Evolutionary conservation across 2,888 invertebrate genomes (phyloP).

Genomic region (Emmelina monodactyla): DNA sequence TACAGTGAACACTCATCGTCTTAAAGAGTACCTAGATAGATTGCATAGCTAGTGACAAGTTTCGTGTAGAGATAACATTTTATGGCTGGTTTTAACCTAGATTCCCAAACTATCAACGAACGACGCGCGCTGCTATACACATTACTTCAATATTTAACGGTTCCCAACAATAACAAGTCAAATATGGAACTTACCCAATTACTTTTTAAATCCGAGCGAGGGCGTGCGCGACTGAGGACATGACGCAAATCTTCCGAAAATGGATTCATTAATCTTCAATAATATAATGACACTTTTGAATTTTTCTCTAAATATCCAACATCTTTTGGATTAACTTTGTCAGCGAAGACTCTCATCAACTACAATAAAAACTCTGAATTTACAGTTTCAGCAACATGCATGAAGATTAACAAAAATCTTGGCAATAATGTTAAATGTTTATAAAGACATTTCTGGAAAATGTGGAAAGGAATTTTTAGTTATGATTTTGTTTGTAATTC

Average conservation of each 20-base stretch:
- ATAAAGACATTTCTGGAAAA: not conserved
- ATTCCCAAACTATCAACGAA: slow-evolving; percentile 23
- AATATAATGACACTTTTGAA: too few relatives aligned
- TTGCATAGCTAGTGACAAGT: slow-evolving; percentile 18
- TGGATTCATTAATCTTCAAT: too few relatives aligned
- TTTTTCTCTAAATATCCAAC: not conserved
- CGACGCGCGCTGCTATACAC: too few relatives aligned
- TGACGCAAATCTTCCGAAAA: too few relatives aligned
- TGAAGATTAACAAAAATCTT: not conserved
- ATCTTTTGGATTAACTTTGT: not conserved
- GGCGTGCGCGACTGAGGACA: too few relatives aligned
- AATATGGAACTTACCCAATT: too few relatives aligned
- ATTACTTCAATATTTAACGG: too few relatives aligned
- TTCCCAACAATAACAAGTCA: too few relatives aligned
- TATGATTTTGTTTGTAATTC: too few relatives aligned
- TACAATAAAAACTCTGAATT: not conserved
- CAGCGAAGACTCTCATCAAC: not conserved
- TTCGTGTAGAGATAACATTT: slow-evolving; percentile 36
- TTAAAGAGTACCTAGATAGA: slow-evolving; percentile 16
- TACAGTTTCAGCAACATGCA: not conserved
- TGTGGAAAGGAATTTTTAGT: too few relatives aligned
- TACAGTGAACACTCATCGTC: too few relatives aligned
- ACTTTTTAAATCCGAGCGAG: too few relatives aligned
- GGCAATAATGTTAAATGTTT: slow-evolving; percentile 1
- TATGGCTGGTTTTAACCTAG: slow-evolving; percentile 37